Evolutionary conservation across 2,797 vertebrate genomes (phyloP), one percentile per base, ranked within the genome.

Genomic region (Ibycter americanus): DNA sequence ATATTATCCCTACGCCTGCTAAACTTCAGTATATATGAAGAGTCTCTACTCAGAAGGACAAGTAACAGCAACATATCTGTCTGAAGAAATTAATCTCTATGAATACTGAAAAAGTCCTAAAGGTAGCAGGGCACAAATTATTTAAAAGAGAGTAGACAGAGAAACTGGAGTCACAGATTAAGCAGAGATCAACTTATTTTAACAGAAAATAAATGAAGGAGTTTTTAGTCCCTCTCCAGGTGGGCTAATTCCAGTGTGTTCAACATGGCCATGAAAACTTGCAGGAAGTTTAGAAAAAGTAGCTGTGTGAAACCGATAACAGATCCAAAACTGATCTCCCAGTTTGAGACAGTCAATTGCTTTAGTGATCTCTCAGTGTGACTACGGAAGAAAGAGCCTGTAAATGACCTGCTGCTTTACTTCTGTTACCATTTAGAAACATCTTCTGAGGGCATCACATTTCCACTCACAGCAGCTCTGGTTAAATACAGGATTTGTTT

Each of bases 401-500:
- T 38, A 71, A 87, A 95, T 27, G 65, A 88, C 38, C 49, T 89
- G 44, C 68, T 91, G 44, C 44, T 66, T 74, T 80, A 56, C 31
- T 92, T 79, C 55, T 77, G 38, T 49, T 82, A 66, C n/a, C 42
- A 70, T 72, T 82, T 62, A 54, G 56, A 91, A 92, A 81, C 58
- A 26, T 61, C 31, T 89, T 83, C 42, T 36, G 34, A 91, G 72
- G 34, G 29, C 26, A 84, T 62, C 19, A 38, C 0, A 0, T 12
- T 46, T 81, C 26, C 12, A 3, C 55, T 87, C 76, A 51, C 0
- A 78, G 56, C 44, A 77, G 88, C 77, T 76, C 67, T 66, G 34
- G 40, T 86, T 92, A 93, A 95, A 82, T n/a, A 86, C 21, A 79
- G 58, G 32, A 58, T 72, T 86, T 93, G 51, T 76, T 93, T 89